A percentile compares a stretch with the other conserved stretches of the same genome.
phyloP scores from a whole-genome alignment of 2,113 vertebrate species.

The Cyanoramphus novaezelandiae region DNA sequence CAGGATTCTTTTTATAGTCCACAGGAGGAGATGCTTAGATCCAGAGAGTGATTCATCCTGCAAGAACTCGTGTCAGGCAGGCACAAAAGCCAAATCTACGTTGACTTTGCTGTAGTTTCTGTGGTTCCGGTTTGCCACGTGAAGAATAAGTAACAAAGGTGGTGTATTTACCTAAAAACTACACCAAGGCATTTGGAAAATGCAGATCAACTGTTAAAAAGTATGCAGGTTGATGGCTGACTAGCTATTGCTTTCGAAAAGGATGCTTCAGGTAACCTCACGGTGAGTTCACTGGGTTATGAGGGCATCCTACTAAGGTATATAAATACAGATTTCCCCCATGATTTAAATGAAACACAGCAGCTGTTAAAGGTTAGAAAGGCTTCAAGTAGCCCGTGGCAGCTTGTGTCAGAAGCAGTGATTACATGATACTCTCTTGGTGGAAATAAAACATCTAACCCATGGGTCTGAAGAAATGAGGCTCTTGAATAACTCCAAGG shows the following conservation, averaged over 20 bases:
- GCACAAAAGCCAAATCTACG: not conserved
- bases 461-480: not conserved
- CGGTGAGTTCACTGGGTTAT: not conserved
- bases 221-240: not conserved
- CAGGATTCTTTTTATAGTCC: not conserved
- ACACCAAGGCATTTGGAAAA: not conserved
- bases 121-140: not conserved
- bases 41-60: not conserved
- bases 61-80: not conserved
- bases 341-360: not conserved
- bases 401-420: not conserved
- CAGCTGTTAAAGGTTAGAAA: not conserved
- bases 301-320: not conserved
- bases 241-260: not conserved
- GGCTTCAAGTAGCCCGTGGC: not conserved
- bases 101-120: not conserved
- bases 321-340: not conserved
- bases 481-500: not conserved
- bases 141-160: not conserved
- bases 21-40: not conserved
- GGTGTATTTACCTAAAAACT: not conserved
- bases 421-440: not conserved
- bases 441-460: not conserved
- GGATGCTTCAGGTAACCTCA: not conserved
- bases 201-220: not conserved